Conservation (phyloP, 2,797 vertebrate genomes). For the Semotilus atromaculatus region DNA sequence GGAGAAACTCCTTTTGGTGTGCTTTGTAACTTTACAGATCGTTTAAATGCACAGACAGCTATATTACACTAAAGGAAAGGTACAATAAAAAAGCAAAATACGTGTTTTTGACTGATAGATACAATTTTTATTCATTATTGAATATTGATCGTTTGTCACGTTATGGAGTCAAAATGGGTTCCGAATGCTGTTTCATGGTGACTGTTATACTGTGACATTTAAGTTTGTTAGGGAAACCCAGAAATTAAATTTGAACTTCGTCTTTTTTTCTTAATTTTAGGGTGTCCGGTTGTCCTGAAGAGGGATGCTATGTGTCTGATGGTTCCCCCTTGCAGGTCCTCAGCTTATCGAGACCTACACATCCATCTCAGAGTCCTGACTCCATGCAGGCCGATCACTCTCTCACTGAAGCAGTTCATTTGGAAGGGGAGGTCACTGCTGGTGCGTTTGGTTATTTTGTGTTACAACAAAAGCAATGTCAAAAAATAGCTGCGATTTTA, state of each 20-base stretch:
- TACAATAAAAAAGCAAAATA: neutral
- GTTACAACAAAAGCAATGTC: neutral
- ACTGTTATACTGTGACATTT: neutral
- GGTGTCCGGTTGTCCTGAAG: slow-evolving; percentile 68
- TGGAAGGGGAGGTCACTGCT: slow-evolving; percentile 67
- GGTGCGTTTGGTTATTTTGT: slow-evolving; percentile 62
- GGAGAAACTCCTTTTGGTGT: neutral
- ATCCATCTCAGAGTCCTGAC: slow-evolving; percentile 63
- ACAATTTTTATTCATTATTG: neutral
- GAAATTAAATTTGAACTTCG: neutral
- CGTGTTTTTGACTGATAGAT: neutral
- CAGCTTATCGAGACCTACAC: slow-evolving; percentile 69
- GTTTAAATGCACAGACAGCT: neutral
- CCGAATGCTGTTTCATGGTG: neutral
- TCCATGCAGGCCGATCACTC: slow-evolving; percentile 62
- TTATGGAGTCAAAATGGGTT: neutral
- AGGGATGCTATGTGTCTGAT: slow-evolving; percentile 76
- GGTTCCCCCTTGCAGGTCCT: slow-evolving; percentile 82
- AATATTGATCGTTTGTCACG: neutral
- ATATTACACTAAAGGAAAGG: neutral
- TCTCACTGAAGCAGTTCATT: slow-evolving; percentile 56
- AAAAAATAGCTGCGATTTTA: neutral
- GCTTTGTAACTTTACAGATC: neutral
- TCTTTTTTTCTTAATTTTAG: slow-evolving; percentile 59
- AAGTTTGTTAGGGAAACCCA: neutral